phyloP scores from a whole-genome alignment of 2,888 invertebrate genomes.

The Torymus auratus region DNA sequence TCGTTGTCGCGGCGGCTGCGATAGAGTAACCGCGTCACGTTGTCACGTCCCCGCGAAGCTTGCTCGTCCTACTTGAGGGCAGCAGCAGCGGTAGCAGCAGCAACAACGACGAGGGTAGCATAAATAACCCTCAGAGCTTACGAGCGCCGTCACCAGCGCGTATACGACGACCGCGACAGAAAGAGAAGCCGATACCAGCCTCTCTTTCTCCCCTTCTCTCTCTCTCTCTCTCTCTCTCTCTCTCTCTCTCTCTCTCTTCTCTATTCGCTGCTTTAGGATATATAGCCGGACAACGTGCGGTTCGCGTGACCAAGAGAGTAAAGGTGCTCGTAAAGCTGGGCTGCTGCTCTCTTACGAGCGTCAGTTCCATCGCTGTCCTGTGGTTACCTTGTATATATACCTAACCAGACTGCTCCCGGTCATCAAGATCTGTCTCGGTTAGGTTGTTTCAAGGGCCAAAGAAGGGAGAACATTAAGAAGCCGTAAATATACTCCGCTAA shows the following conservation, averaged over 20 bases:
- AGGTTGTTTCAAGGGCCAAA: no score
- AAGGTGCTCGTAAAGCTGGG: slow-evolving; percentile 71
- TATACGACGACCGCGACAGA: slow-evolving; percentile 45
- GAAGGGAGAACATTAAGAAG: no score
- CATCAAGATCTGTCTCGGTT: slow-evolving; percentile 60
- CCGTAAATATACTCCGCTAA: no score
- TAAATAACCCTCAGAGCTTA: slow-evolving; percentile 75
- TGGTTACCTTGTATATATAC: slow-evolving; percentile 9
- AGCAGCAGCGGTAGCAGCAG: slow-evolving; percentile 42
- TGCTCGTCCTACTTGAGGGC: slow-evolving; percentile 69
- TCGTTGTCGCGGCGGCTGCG: slow-evolving; percentile 1
- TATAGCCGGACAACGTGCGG: slow-evolving; percentile 41
- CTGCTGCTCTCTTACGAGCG: slow-evolving; percentile 42
- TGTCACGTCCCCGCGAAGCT: slow-evolving; percentile 69
- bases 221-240: no score
- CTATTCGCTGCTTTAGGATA: no score
- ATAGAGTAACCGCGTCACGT: slow-evolving; percentile 68
- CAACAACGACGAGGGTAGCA: slow-evolving; percentile 72
- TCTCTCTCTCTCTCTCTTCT: not conserved
- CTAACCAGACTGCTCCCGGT: slow-evolving; percentile 59
- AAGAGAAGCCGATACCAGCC: not conserved
- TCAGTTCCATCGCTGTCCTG: not conserved
- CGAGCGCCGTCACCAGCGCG: slow-evolving; percentile 63
- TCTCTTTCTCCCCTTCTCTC: not conserved
- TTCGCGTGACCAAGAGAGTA: slow-evolving; percentile 65